phyloP scores from a whole-genome alignment of 2,888 invertebrate species.

The Rhagium mordax region DNA sequence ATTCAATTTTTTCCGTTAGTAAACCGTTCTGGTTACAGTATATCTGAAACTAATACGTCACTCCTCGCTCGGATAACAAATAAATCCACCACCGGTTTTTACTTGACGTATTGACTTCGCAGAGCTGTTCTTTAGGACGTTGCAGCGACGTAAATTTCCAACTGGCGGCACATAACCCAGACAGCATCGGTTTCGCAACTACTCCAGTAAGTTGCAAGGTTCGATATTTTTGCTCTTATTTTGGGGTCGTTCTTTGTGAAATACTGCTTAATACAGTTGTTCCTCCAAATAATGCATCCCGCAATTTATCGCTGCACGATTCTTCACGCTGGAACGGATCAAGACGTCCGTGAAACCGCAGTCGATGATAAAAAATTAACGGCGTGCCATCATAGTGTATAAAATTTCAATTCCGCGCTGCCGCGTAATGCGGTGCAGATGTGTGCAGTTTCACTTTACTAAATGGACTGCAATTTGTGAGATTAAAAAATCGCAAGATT shows the following conservation, averaged over 20 bases:
- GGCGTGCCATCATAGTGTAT: neutral
- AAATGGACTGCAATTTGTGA: neutral
- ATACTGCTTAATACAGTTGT: conserved; percentile 41
- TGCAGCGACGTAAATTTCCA: conserved; percentile 35
- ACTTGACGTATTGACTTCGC: conserved; percentile 8
- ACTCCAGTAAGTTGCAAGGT: conserved; percentile 28
- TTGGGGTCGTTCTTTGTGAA: conserved; percentile 35
- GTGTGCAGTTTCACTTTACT: neutral
- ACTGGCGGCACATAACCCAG: conserved; percentile 39
- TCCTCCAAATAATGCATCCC: conserved; percentile 37
- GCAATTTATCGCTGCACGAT: conserved; percentile 33
- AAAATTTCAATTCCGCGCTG: neutral
- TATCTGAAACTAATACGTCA: too few species aligned
- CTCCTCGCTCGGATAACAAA: neutral
- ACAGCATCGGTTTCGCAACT: conserved; percentile 37
- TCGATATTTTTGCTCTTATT: conserved; percentile 37
- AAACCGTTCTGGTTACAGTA: too few species aligned
- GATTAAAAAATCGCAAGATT: neutral
- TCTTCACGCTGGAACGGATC: neutral
- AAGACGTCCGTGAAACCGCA: neutral
- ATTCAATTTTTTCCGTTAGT: too few species aligned
- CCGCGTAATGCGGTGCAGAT: neutral
- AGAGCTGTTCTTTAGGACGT: conserved; percentile 3
- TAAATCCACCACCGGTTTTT: neutral
- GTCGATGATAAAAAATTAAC: conserved; percentile 3